Evolutionary conservation across 2,797 vertebrate species (phyloP), one percentile per base, ranked within the genome.

Genomic region (Hoplostethus mediterraneus): DNA sequence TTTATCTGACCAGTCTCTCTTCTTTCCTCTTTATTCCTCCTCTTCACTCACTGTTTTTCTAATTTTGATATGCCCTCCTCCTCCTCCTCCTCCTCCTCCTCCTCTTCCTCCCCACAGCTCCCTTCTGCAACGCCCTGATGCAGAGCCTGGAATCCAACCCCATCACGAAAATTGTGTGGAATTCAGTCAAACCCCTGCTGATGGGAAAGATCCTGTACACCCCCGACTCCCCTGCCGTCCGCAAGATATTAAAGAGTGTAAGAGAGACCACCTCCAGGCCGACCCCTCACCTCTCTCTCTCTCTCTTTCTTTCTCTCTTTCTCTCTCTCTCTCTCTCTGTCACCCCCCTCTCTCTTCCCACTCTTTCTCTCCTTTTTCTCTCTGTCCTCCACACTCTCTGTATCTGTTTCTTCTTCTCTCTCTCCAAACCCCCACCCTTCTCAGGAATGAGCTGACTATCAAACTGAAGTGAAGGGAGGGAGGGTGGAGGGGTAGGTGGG

Each of bases 181-280:
- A 91, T 89, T 94, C 96, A 62, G 94, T 96, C 87, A 99, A 99
- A 81, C 98, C 97, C 59, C 91, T 99, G 89, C 91, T 99, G 91
- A 98, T 98, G 97, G 98, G 97, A 86, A 99, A 98, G 94, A 95
- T 99, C 85, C 95, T 99, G 61, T 98, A 95, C 85, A 91, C 96
- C 80, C 98, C 98, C 0, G 94, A 98, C 93, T 96, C 96, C 75
- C 96, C 96, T 28, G 94, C 96, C 57, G 92, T 95, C 55, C 92
- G 68, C 80, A 91, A 94, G 90, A 96, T 99, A 90, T 58, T 99
- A 80, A 97, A 97, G 91, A 96, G 96, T 25, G 98, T 99, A 96
- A 97, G 96, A 67, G 67, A 80, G 56, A 60, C 67, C 71, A 75
- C 86, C 82, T 70, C 52, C 28, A 62, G 36, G 9, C 54, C 48